Evolutionary conservation across 2,797 vertebrate genomes (phyloP).

Genomic region (Ambastaia sidthimunki): DNA sequence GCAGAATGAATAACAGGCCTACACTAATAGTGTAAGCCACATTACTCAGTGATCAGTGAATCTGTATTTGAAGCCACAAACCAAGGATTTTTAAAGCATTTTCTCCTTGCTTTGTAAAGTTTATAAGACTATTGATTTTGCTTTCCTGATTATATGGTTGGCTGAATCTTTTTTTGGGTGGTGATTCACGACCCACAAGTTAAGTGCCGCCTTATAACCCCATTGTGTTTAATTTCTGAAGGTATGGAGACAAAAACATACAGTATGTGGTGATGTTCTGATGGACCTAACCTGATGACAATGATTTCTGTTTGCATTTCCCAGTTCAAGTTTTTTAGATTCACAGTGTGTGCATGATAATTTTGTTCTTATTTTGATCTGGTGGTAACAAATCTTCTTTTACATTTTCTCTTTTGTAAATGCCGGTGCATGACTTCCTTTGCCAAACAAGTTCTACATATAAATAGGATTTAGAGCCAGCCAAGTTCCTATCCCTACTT

Average conservation of each 20-base stretch:
- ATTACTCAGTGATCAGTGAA: too few species aligned
- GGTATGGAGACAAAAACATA: not conserved
- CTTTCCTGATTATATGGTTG: not conserved
- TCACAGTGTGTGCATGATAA: not conserved
- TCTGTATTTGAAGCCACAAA: not conserved
- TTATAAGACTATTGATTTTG: too few species aligned
- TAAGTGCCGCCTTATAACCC: too few species aligned
- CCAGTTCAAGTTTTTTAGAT: not conserved
- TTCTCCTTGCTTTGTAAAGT: not conserved
- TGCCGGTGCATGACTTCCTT: slow-evolving; percentile 10
- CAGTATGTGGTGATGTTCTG: not conserved
- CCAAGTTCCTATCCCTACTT: slow-evolving; percentile 23
- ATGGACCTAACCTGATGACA: not conserved
- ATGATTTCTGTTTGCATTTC: slow-evolving; percentile 5
- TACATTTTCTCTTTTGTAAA: not conserved
- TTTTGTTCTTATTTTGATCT: slow-evolving; percentile 9
- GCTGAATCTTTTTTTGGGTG: not conserved
- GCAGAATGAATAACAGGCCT: not conserved
- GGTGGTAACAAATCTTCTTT: slow-evolving; percentile 14
- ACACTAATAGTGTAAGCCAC: not conserved
- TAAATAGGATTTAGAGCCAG: slow-evolving; percentile 20
- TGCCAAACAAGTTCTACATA: slow-evolving; percentile 33
- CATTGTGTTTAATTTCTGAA: too few species aligned
- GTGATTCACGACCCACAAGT: too few species aligned
- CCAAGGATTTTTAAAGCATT: not conserved